Conservation (phyloP, 2,797 vertebrate species). For the Lycodopsis pacificus region DNA sequence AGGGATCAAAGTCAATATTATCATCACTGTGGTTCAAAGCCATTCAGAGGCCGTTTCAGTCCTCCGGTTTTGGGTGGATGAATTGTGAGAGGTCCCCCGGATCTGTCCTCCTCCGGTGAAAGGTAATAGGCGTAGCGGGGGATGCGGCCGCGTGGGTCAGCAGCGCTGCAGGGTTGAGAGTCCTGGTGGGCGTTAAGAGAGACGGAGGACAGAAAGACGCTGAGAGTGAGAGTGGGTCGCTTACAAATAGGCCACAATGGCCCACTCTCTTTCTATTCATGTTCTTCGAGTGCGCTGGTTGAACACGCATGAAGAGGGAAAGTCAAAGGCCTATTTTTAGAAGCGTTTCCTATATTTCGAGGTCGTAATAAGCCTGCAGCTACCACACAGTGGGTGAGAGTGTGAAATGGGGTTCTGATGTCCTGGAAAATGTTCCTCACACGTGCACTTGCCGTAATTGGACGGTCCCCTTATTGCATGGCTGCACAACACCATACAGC, state of each 20-base stretch:
- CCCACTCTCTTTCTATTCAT: not conserved
- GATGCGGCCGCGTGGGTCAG: conserved; percentile 52
- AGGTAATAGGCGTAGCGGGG: conserved; percentile 29
- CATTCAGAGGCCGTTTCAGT: not conserved
- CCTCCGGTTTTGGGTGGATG: not conserved
- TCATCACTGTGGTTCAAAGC: not conserved
- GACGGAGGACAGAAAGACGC: not conserved
- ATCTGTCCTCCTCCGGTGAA: conserved; percentile 23
- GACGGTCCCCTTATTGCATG: conserved; percentile 10
- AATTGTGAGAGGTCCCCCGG: not conserved
- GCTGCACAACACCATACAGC: conserved; percentile 1
- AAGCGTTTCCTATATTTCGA: conserved; percentile 22
- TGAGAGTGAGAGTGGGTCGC: conserved; percentile 8
- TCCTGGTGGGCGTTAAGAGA: conserved; percentile 66
- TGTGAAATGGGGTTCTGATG: conserved; percentile 3
- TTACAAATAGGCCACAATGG: conserved; percentile 48
- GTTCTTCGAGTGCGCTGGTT: not conserved
- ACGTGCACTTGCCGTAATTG: conserved; percentile 32
- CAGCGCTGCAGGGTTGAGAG: conserved; percentile 62
- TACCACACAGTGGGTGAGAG: not conserved
- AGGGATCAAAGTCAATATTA: not conserved
- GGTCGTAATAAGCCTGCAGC: conserved; percentile 41
- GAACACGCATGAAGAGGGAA: conserved; percentile 6
- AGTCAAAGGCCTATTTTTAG: conserved; percentile 12
- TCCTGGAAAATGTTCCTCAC: conserved; percentile 28